phyloP scores from a whole-genome alignment of 2,888 invertebrate genomes.

The Galeruca laticollis region DNA sequence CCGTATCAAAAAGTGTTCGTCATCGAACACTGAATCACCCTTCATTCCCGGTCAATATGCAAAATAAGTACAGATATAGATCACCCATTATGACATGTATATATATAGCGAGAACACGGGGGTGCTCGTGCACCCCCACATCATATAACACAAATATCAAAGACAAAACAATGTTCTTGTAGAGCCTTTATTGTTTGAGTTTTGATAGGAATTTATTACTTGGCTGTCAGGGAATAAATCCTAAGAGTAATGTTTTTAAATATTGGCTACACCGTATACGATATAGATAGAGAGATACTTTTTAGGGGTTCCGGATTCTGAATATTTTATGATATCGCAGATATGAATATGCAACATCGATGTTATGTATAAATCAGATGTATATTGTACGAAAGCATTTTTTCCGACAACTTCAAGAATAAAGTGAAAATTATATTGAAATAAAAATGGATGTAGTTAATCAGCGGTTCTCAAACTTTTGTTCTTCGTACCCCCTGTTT shows the following conservation, averaged over 20 bases:
- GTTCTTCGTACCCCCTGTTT: too few relatives aligned
- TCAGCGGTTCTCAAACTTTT: too few relatives aligned
- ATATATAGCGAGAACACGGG: conserved; percentile 30
- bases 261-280: conserved; percentile 39
- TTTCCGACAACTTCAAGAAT: too few relatives aligned
- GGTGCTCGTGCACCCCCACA: conserved; percentile 35
- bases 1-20: conserved; percentile 38
- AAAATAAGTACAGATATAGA: conserved; percentile 51
- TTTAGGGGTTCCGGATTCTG: conserved; percentile 26
- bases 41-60: conserved; percentile 51
- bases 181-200: conserved; percentile 56
- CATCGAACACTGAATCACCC: conserved; percentile 43
- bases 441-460: too few relatives aligned
- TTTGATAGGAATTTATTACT: conserved; percentile 63
- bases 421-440: too few relatives aligned
- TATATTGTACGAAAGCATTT: neutral
- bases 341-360: conserved; percentile 32
- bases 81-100: conserved; percentile 44
- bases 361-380: neutral
- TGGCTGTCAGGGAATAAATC: conserved; percentile 61
- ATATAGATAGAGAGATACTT: conserved; percentile 20
- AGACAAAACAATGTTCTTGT: conserved; percentile 51
- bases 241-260: conserved; percentile 59
- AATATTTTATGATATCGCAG: conserved; percentile 34
- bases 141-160: conserved; percentile 41